Evolutionary conservation across 2,888 invertebrate species (phyloP), one percentile per base, ranked within the genome.

Genomic region (Mamestra brassicae): DNA sequence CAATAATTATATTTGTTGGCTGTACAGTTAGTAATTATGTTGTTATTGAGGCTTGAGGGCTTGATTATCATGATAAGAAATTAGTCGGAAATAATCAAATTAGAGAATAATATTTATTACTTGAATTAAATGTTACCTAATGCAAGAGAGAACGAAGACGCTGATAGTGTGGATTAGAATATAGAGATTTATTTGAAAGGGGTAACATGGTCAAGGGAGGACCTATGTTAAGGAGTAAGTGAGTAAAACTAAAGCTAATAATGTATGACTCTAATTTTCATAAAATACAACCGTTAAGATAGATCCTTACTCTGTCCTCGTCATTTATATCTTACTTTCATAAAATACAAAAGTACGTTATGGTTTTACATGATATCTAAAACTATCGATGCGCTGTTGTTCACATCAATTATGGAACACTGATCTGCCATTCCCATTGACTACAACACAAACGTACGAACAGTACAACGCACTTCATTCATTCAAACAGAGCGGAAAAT

Each of bases 381-480:
- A 71, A 76, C 69, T 72, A 84, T 60, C 68, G 52, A 71, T 81
- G 81, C n/a, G 10, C 38, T 65, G 62, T 5, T 13, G 15, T 38
- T 57, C 17, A 6, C 15, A 38, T 62, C 55, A 26, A 15, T 55
- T 52, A 63, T 36, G 63, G 61, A 81, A 54, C 42, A 67, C 50
- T 47, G n/a, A 52, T 69, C 34, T n/a, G 42, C 50, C 38, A 66
- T 67, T 76, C 47, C 55, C 62, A 71, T 76, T 76, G 68, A 71
- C 63, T 45, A 71, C 58, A 67, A 66, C 58, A 58, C 54, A 65
- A 71, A 65, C 65, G 34, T 80, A 54, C 2, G 4, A 62, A 62
- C 66, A 64, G 52, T 70, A 57, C 62, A 79, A 62, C 17, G 62
- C 60, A 70, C n/a, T 64, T 66, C 66, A 76, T 82, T 84, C 76